A percentile compares a stretch with the other conserved stretches of the same genome.
These are phyloP conservation scores for Scaptomyza hsui DNA, from an alignment of 1,140 invertebrate genomes.

Conservation along the genomic window DNA sequence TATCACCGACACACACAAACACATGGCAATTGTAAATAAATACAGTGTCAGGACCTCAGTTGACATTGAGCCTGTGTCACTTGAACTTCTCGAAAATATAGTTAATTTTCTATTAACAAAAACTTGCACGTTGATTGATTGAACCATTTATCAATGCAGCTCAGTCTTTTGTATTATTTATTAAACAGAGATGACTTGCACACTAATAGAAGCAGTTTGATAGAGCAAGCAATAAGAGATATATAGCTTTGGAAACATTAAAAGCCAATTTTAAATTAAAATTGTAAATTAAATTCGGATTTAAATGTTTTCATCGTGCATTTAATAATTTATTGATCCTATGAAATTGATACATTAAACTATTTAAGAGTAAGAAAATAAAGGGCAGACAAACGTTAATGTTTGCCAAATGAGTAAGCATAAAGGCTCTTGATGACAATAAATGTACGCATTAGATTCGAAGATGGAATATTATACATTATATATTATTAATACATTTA, in stretches of 20 bases:
- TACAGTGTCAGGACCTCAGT: constrained; percentile 27
- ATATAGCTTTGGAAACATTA: background rate
- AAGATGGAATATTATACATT: too few relatives aligned
- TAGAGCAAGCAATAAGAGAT: background rate
- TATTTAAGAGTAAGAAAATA: too few relatives aligned
- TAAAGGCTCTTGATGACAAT: too few relatives aligned
- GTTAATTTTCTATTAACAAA: constrained; percentile 55
- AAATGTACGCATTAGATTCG: too few relatives aligned
- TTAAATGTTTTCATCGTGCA: too few relatives aligned
- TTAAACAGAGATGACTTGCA: constrained; percentile 15
- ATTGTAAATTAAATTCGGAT: too few relatives aligned
- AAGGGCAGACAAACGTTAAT: too few relatives aligned
- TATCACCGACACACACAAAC: constrained; percentile 24
- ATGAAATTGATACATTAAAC: too few relatives aligned
- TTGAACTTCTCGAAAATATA: constrained; percentile 50
- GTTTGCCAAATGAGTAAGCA: too few relatives aligned
- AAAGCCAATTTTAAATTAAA: too few relatives aligned
- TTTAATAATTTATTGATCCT: too few relatives aligned
- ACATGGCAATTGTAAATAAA: constrained; percentile 39
- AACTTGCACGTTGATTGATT: constrained; percentile 7
- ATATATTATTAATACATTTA: too few relatives aligned
- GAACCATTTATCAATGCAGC: constrained; percentile 14
- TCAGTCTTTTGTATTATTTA: constrained; percentile 23
- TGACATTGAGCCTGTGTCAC: constrained; percentile 19
- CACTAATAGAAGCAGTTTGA: background rate